Base-by-base conservation (phyloP, 1,140 invertebrate genomes). In the Lepidurus packardi region DNA sequence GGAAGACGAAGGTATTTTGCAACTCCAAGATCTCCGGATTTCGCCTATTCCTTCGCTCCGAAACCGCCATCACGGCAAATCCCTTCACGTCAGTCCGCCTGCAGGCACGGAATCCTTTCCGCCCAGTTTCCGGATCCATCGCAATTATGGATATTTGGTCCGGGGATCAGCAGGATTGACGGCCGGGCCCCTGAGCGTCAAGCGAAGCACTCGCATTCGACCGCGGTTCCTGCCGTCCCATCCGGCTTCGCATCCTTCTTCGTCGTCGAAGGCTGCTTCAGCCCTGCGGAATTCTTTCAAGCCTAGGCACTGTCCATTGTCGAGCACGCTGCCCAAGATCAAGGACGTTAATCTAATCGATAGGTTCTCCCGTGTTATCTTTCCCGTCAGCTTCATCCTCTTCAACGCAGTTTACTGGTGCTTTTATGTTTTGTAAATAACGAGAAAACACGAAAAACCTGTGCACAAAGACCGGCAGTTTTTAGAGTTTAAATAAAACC, bases 291-390 rank as follows among this genome's bases (percentile, higher is more conserved):
- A 80, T 53, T 24, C 42, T n/a, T 43, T 73, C 79, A 80, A 34
- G 25, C 44, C 25, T 47, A 25, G 42, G 65, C 45, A 78, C 11
- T 80, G 21, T 41, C 53, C 81, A 42, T 78, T 85, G 73, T 83
- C 82, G 82, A 82, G 81, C 80, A 84, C 82, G 78, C 92, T 98
- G 86, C 96, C 95, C 1, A 92, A 93, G 85, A 97, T 98, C 81
- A 94, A 96, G 83, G 96, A 98, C 85, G 96, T 99, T 47, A 98
- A 98, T 84, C 92, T 96, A 73, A 98, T 99, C 82, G 97, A 98
- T 85, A 97, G 97, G 83, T 97, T 97, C 84, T 97, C 96, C 9
- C 88, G 97, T 80, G 90, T 98, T 79, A 88, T 97, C 76, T 99
- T 99, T 86, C 97, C 97, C 0, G 90, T 96, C 34, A 92, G 95